Percentiles rank a stretch among this genome's conserved stretches.
phyloP scores from a whole-genome alignment of 2,797 vertebrate species.

The Dallia pectoralis region DNA sequence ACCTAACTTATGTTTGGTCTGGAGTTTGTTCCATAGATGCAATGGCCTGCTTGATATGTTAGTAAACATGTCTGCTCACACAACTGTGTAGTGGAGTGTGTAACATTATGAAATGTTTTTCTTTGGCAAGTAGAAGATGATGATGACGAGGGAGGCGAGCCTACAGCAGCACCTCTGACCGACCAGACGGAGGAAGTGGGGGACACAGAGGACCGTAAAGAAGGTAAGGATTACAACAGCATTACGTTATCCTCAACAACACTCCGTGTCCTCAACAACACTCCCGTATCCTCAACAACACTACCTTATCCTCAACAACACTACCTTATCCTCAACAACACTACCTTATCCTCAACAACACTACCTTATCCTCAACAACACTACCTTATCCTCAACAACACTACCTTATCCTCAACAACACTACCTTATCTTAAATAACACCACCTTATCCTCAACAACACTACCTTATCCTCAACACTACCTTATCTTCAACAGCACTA shows the following conservation, averaged over 20 bases:
- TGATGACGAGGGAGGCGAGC: conserved; percentile 77
- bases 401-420: not conserved
- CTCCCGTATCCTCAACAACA: not conserved
- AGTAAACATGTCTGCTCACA: too few relatives aligned
- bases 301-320: not conserved
- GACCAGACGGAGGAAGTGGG: conserved; percentile 73
- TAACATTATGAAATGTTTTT: conserved; percentile 1
- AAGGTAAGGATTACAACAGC: conserved; percentile 61
- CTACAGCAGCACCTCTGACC: conserved; percentile 70
- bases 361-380: not conserved
- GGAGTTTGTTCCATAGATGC: not conserved
- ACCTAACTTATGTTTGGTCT: too few relatives aligned
- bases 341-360: not conserved
- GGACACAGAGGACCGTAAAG: conserved; percentile 75
- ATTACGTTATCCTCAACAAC: not conserved
- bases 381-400: too few relatives aligned
- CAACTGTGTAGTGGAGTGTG: not conserved
- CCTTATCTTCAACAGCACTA: not conserved
- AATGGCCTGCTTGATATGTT: too few relatives aligned
- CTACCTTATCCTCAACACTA: too few relatives aligned
- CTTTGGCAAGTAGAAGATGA: conserved; percentile 79
- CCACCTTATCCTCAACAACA: not conserved
- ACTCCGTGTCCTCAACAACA: not conserved
- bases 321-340: not conserved
- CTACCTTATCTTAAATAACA: too few relatives aligned